Evolutionary conservation across 1,140 invertebrate species (phyloP).

Genomic region (Manduca sexta): DNA sequence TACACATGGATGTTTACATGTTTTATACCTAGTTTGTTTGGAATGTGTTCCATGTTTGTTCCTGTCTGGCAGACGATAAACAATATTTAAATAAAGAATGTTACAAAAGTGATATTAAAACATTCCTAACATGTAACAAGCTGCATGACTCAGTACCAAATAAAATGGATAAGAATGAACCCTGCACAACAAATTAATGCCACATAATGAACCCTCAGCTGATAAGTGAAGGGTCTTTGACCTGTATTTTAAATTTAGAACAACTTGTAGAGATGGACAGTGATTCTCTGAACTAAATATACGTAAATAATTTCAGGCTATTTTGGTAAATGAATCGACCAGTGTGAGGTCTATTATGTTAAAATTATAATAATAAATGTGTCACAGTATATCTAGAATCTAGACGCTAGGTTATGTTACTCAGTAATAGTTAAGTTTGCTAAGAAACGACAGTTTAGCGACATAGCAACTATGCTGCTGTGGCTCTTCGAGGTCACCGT

Average conservation of each 20-base stretch:
- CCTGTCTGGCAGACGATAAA: not conserved
- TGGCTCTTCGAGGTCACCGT: slow-evolving; percentile 14
- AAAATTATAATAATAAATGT: no score
- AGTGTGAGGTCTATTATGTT: not conserved
- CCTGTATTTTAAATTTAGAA: slow-evolving; percentile 4
- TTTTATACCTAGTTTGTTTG: not conserved
- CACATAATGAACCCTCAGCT: slow-evolving; percentile 5
- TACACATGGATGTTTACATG: not conserved
- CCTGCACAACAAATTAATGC: not conserved
- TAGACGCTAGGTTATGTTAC: slow-evolving; percentile 1
- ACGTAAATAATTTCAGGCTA: not conserved
- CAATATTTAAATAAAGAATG: slow-evolving; percentile 1
- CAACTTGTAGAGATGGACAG: slow-evolving; percentile 1
- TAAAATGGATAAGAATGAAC: not conserved
- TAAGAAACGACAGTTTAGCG: not conserved
- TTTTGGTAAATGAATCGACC: not conserved
- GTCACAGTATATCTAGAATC: not conserved
- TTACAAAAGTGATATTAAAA: not conserved
- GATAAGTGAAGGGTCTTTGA: slow-evolving; percentile 6
- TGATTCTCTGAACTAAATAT: not conserved
- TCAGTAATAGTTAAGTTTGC: not conserved
- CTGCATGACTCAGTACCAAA: not conserved
- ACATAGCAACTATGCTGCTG: not conserved
- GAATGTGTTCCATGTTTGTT: not conserved
- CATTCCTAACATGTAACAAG: not conserved